Evolutionary conservation across 2,797 vertebrate species (phyloP).

Genomic region (Siniperca obscura): DNA sequence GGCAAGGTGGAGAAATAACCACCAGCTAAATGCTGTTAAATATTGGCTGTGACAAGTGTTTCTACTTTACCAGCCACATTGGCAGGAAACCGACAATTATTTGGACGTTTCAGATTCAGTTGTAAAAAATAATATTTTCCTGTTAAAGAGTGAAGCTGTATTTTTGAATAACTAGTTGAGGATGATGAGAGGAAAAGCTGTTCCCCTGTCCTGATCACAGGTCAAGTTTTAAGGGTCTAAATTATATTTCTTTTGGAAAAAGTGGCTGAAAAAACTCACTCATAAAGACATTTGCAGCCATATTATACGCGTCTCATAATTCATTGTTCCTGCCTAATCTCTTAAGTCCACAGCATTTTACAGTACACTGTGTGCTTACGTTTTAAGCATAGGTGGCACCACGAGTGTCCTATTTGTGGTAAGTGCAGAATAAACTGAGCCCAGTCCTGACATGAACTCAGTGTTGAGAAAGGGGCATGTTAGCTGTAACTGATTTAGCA

Average conservation of each 20-base stretch:
- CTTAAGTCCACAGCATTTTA: background rate
- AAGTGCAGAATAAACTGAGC: constrained; percentile 13
- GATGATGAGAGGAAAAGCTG: constrained; percentile 31
- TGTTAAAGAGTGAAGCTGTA: background rate
- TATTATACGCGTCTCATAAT: background rate
- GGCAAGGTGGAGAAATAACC: constrained; percentile 52
- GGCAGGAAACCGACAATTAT: constrained; percentile 42
- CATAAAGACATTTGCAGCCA: background rate
- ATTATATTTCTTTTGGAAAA: constrained; percentile 10
- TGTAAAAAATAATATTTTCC: constrained; percentile 16
- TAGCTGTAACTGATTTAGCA: background rate
- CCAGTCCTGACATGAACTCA: background rate
- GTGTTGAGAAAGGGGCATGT: background rate
- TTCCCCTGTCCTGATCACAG: background rate
- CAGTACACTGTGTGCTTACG: background rate
- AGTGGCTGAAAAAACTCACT: background rate
- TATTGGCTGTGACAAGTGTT: constrained; percentile 25
- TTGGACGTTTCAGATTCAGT: background rate
- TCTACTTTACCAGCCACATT: constrained; percentile 23
- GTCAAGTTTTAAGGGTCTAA: background rate
- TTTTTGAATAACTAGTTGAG: background rate
- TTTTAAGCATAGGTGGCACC: constrained; percentile 3
- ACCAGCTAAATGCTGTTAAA: constrained; percentile 37
- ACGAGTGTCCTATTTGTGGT: background rate
- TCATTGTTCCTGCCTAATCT: constrained; percentile 1